phyloP scores from a whole-genome alignment of 2,797 vertebrate species.

The Micromesistius poutassou region DNA sequence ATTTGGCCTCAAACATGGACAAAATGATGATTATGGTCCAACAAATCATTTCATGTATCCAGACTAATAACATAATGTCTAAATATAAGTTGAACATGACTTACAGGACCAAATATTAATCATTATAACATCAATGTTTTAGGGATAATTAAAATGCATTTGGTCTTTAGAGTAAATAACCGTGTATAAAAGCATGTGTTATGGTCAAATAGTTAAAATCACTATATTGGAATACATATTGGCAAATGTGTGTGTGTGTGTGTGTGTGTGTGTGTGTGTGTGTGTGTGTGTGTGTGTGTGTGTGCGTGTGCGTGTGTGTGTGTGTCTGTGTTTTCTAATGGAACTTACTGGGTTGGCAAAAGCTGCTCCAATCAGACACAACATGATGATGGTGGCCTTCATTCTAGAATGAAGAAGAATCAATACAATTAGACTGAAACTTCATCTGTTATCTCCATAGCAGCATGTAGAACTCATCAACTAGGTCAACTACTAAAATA shows the following conservation, averaged over 20 bases:
- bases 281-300: slow-evolving; percentile 3
- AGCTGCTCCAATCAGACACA: slow-evolving; percentile 66
- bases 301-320: slow-evolving; percentile 3
- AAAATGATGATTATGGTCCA: too few relatives aligned
- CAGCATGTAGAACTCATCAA: not conserved
- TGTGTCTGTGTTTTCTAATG: not conserved
- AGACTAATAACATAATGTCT: not conserved
- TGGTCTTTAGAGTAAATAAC: too few relatives aligned
- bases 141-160: not conserved
- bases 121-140: not conserved
- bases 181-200: not conserved
- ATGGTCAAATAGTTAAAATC: not conserved
- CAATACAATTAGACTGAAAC: not conserved
- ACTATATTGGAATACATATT: not conserved
- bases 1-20: too few relatives aligned
- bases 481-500: not conserved
- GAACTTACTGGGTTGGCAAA: slow-evolving; percentile 72
- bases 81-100: not conserved
- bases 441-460: not conserved
- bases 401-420: slow-evolving; percentile 58
- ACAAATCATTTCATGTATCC: not conserved
- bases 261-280: not conserved
- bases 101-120: not conserved
- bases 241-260: not conserved
- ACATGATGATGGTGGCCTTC: slow-evolving; percentile 56